phyloP scores from a whole-genome alignment of 2,888 invertebrate species.

The Ectemnius lituratus region DNA sequence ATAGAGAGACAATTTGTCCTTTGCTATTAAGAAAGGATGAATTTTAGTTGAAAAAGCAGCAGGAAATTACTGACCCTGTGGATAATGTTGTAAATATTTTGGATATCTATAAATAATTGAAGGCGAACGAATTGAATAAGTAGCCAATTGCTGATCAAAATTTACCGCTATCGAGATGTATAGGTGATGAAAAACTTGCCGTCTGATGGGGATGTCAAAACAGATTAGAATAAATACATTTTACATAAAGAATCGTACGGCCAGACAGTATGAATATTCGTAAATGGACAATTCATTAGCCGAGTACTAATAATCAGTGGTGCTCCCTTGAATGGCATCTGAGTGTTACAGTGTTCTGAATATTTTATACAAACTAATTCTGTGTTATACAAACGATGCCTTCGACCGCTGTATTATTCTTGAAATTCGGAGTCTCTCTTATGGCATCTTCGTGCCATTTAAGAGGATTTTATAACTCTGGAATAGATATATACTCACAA shows the following conservation, averaged over 20 bases:
- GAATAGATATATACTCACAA: slow-evolving; percentile 58
- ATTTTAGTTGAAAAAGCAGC: slow-evolving; percentile 44
- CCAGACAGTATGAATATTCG: slow-evolving; percentile 46
- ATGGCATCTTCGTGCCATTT: slow-evolving; percentile 37
- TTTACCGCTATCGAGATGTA: slow-evolving; percentile 44
- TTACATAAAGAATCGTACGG: slow-evolving; percentile 35
- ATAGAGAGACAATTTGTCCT: slow-evolving; percentile 39
- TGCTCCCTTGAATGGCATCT: slow-evolving; percentile 56
- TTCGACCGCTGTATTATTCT: slow-evolving; percentile 48
- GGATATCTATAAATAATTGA: slow-evolving; percentile 62
- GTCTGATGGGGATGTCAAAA: slow-evolving; percentile 34
- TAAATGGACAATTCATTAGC: slow-evolving; percentile 53
- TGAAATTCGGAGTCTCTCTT: slow-evolving; percentile 38
- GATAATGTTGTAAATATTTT: slow-evolving; percentile 69
- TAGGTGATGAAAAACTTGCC: slow-evolving; percentile 31
- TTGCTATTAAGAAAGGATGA: slow-evolving; percentile 35
- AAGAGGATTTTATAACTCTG: slow-evolving; percentile 55
- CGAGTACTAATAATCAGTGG: slow-evolving; percentile 53
- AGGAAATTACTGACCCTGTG: slow-evolving; percentile 42
- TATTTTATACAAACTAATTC: slow-evolving; percentile 61
- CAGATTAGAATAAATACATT: slow-evolving; percentile 22
- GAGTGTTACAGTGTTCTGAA: slow-evolving; percentile 60
- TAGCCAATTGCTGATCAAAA: slow-evolving; percentile 62
- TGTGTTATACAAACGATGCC: slow-evolving; percentile 50
- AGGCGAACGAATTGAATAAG: slow-evolving; percentile 55